These are phyloP conservation scores for Amblyraja radiata DNA, from an alignment of 2,797 vertebrate genomes.

Conservation along the genomic window DNA sequence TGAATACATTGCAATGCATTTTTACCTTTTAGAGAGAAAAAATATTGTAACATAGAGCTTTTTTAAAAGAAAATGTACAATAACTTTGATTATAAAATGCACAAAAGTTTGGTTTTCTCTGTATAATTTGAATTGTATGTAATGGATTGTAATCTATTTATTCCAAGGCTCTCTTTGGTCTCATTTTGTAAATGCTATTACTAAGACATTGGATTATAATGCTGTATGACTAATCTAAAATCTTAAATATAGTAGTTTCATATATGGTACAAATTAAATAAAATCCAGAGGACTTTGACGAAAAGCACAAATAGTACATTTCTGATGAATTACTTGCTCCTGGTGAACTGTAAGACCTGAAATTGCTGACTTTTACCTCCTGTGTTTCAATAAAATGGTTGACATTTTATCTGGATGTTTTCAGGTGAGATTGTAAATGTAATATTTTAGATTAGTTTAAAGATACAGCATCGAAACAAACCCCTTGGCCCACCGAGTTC, in stretches of 20 bases:
- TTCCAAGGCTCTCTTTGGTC: slow-evolving; percentile 71
- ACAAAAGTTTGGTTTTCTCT: slow-evolving; percentile 62
- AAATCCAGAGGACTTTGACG: slow-evolving; percentile 63
- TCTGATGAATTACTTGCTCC: slow-evolving; percentile 40
- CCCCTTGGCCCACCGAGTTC: too few relatives aligned
- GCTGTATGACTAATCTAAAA: slow-evolving; percentile 54
- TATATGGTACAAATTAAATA: slow-evolving; percentile 71
- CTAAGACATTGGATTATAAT: slow-evolving; percentile 64
- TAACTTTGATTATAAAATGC: slow-evolving; percentile 55
- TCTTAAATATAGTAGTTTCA: slow-evolving; percentile 75
- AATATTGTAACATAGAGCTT: slow-evolving; percentile 58
- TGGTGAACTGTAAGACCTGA: neutral
- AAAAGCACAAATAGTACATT: slow-evolving; percentile 53
- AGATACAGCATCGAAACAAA: too few relatives aligned
- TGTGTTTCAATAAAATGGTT: slow-evolving; percentile 15
- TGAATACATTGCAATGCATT: slow-evolving; percentile 61
- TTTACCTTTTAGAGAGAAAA: slow-evolving; percentile 60
- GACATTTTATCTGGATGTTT: neutral
- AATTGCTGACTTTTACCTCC: slow-evolving; percentile 1
- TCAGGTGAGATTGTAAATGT: neutral
- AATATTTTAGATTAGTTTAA: too few relatives aligned
- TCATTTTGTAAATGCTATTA: slow-evolving; percentile 87
- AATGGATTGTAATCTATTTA: slow-evolving; percentile 70
- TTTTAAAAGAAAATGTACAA: slow-evolving; percentile 67
- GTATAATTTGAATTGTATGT: slow-evolving; percentile 63